These are phyloP conservation scores for Scrobipalpa costella DNA, from an alignment of 2,888 invertebrate species.

Conservation along the genomic window DNA sequence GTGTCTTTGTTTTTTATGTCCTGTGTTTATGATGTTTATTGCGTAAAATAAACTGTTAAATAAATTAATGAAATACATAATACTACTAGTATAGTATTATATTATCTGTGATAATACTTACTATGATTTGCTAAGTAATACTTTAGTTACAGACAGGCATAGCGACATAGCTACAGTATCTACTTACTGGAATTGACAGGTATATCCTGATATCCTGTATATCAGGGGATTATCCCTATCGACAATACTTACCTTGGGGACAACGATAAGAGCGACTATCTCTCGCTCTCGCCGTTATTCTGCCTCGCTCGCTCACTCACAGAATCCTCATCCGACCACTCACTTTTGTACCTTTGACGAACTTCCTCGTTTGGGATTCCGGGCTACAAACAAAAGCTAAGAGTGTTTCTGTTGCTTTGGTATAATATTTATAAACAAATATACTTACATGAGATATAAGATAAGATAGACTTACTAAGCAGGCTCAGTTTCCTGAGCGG, in stretches of 20 bases:
- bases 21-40: too few species aligned
- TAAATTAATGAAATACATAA: too few species aligned
- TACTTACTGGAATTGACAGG: not conserved
- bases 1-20: too few species aligned
- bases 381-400: conserved; percentile 12
- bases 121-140: not conserved
- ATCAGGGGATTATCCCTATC: not conserved
- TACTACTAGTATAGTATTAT: too few species aligned
- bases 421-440: too few species aligned
- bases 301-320: not conserved
- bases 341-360: conserved; percentile 27
- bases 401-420: too few species aligned
- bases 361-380: conserved; percentile 22
- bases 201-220: not conserved
- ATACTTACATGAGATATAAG: too few species aligned
- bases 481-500: too few species aligned
- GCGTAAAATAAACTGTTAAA: too few species aligned
- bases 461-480: too few species aligned
- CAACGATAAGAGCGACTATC: not conserved
- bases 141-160: not conserved
- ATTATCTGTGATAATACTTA: too few species aligned
- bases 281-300: not conserved
- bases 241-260: not conserved
- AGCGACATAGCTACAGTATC: not conserved
- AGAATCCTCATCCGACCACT: conserved; percentile 22